These are phyloP conservation scores for Rosalia funebris DNA, from an alignment of 2,888 invertebrate genomes.

Conservation along the genomic window DNA sequence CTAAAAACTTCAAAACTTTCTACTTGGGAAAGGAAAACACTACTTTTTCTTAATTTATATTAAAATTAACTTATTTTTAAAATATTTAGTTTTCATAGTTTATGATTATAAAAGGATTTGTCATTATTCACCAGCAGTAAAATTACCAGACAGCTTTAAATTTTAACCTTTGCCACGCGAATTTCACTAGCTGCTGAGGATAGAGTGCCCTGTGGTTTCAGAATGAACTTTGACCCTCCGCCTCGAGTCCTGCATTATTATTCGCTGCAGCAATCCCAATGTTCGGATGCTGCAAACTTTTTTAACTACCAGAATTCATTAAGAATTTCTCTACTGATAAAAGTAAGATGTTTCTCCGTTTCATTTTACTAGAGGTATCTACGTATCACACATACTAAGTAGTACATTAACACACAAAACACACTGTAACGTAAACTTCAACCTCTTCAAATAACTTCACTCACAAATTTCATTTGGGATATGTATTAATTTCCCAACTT, in stretches of 20 bases:
- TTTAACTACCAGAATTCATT: conserved; percentile 65
- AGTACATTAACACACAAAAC: conserved; percentile 49
- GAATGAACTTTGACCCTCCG: conserved; percentile 59
- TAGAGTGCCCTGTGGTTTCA: conserved; percentile 36
- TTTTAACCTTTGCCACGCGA: conserved; percentile 50
- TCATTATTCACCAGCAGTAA: too few relatives aligned
- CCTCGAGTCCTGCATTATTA: conserved; percentile 61
- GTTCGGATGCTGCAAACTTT: conserved; percentile 64
- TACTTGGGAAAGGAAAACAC: too few relatives aligned
- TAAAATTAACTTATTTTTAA: too few relatives aligned
- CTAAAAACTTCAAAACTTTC: too few relatives aligned
- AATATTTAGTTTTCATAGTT: too few relatives aligned
- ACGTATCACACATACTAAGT: conserved; percentile 61
- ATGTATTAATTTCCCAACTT: conserved; percentile 24
- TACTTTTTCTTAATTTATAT: too few relatives aligned
- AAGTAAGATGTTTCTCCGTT: conserved; percentile 64
- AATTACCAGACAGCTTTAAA: conserved; percentile 39
- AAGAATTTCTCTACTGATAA: conserved; percentile 64
- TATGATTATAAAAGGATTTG: too few relatives aligned
- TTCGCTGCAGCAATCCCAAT: conserved; percentile 62
- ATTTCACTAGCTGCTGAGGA: conserved; percentile 42
- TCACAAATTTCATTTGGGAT: conserved; percentile 28
- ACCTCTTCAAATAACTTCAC: conserved; percentile 16
- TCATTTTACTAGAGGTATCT: conserved; percentile 62
- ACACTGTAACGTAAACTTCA: too few relatives aligned